These are phyloP conservation scores for Hassar affinis DNA, from an alignment of 2,113 vertebrate genomes.

Conservation along the genomic window DNA sequence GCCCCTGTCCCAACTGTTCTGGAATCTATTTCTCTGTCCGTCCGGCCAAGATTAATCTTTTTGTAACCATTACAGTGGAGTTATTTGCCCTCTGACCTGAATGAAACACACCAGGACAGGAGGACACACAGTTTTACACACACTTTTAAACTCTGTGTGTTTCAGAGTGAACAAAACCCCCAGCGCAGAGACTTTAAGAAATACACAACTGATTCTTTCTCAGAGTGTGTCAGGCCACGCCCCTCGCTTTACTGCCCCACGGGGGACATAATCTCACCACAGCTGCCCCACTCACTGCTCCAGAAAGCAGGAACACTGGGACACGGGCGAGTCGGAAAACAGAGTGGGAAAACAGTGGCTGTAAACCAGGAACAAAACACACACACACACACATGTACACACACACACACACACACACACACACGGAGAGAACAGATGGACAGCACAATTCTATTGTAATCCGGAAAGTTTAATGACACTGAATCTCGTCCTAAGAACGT, in stretches of 20 bases:
- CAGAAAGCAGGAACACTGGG: background rate
- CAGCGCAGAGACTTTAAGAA: background rate
- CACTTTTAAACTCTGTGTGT: background rate
- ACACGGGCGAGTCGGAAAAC: background rate
- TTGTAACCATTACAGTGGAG: no score
- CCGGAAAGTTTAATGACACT: background rate
- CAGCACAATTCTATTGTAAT: background rate
- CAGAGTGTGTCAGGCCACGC: background rate
- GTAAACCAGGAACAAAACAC: conserved; percentile 1
- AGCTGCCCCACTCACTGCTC: background rate
- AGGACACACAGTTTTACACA: background rate
- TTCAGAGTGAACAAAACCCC: background rate
- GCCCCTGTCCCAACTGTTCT: no score
- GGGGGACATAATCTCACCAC: background rate
- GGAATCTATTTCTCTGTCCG: no score
- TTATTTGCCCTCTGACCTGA: background rate
- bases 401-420: background rate
- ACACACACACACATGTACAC: background rate
- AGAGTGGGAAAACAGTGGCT: background rate
- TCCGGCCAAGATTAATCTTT: no score
- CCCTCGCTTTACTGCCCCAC: background rate
- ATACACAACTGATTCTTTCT: background rate
- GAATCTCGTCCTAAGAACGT: background rate
- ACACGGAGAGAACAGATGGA: background rate
- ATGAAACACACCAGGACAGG: background rate